Evolutionary conservation across 2,113 vertebrate genomes (phyloP), one percentile per base, ranked within the genome.

Genomic region (Thermophis baileyi): DNA sequence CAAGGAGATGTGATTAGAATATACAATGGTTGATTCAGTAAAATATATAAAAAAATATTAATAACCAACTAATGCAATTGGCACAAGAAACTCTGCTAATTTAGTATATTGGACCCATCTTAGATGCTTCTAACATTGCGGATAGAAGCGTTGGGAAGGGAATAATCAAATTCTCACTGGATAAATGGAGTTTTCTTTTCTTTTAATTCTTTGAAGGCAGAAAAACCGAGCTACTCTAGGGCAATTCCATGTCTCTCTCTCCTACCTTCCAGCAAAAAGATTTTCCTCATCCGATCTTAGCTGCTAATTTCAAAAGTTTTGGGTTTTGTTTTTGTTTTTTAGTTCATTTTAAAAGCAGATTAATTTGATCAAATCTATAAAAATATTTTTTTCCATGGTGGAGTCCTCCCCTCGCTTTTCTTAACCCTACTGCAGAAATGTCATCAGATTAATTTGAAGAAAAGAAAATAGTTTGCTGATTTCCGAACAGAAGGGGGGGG

Each of bases 391-490:
- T 60, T 60, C 2, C 24, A 0, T 27, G 55, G 27, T 47, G 4
- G 0, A 30, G 18, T 90, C 35, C 12, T 60, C 24, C 27, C 14
- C 35, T 74, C 35, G 2, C 22, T 44, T 85, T 53, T 57, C 6
- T 89, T 95, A 87, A 53, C 8, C 46, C 4, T 91, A 40, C 12
- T 85, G 14, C 35, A 57, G n/a, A n/a, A 85, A 74, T 35, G 91
- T 91, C 18, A 91, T 44, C 11, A 4, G 27, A 89, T 74, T 16
- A 81, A 24, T 92, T 95, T 55, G 92, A 93, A 88, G 90, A 54
- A 44, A 94, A 90, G 40, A 88, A 92, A 51, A 40, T 92, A 91
- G 51, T 93, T 24, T 90, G 0, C 93, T 93, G 69, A 7, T 92
- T 69, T 94, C 81, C 89, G 51, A 90, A 90, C 89, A 94, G 30